Evolutionary conservation across 2,888 invertebrate genomes (phyloP), one percentile per base, ranked within the genome.

Genomic region (Apodemia duryi): DNA sequence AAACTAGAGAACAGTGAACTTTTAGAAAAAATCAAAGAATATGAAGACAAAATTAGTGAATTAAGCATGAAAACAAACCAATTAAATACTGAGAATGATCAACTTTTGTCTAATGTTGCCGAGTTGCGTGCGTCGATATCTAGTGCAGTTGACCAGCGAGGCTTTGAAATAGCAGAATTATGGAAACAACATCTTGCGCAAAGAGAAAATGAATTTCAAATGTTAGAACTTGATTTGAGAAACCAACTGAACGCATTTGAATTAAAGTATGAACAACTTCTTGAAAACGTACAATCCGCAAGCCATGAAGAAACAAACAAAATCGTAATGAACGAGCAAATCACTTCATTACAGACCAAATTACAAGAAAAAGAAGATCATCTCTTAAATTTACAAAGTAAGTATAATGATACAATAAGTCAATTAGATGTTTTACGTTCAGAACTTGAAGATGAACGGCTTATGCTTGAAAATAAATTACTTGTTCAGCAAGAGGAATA

Each of bases 121-220:
- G 92, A 92, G 72, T 75, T 92, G 65, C 86, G 88, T 35, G 86
- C 87, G 10, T 88, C 91, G 6, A 77, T 92, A 54, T 84, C 93
- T 54, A 85, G 88, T 67, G 90, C 94, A 66, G 92, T 95, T 41
- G 95, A 95, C 75, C 94, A 95, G 79, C 90, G 94, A 71, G 95
- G 95, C 64, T 91, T 91, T 73, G 95, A 95, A 85, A 93, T 95
- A 67, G 95, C 95, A 10, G 93, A 94, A 82, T 89, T 95, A 75
- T 95, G 95, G 95, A 95, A 95, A 75, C 90, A 94, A 70, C 95
- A 95, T 81, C 79, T 95, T 66, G 88, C 93, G n/a, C 91, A 93
- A 72, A 92, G 94, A 57, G 95, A 95, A 85, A 85, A 82, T 10
- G 95, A 94, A 73, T 95, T 94, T 75, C 86, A 90, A 68, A 85